Base-by-base conservation (phyloP, 1,140 invertebrate genomes). In the Psix sp. region DNA sequence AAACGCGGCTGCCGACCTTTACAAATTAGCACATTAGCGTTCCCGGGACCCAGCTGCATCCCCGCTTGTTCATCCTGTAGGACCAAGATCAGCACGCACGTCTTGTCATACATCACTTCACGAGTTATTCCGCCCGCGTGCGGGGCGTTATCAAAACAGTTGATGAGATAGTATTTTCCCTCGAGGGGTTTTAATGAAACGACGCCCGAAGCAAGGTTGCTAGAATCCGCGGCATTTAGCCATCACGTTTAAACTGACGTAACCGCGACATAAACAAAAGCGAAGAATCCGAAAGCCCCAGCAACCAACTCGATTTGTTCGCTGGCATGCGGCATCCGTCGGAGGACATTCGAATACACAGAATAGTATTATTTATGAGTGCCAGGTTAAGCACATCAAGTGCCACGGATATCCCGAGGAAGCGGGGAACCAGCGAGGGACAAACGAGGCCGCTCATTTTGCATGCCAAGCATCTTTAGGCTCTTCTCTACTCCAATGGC, bases 281-380 rank as follows among this genome's bases (percentile, higher is more conserved):
- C 33, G 35, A 65, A 73, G 56, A 67, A 74, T 74, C 63, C 46
- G 33, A 39, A 36, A 21, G 18, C 16, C 2, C 18, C 10, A 20
- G 24, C 16, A 17, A 33, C 24, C 9, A 35, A 17, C 16, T 36
- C n/a, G 33, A 10, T 29, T 40, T 17, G 43, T 31, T 35, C 24
- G 52, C 54, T 80, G 80, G 81, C 81, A 81, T 80, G 78, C 78
- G 77, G 77, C 76, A 84, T 85, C 77, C 79, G 77, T 84, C 83
- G 82, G 82, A 7, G 72, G 79, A 77, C 79, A 83, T 85, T 86
- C 80, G 82, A 84, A 85, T 86, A 84, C 83, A 84, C 84, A 83
- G 79, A 80, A 76, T 60, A 75, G 73, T 81, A 83, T 86, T 86
- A 86, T 86, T 86, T 85, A 85, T 82, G 82, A 82, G 77, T 70